phyloP scores from a whole-genome alignment of 2,888 invertebrate species.

The Ennomos fuscantarius region DNA sequence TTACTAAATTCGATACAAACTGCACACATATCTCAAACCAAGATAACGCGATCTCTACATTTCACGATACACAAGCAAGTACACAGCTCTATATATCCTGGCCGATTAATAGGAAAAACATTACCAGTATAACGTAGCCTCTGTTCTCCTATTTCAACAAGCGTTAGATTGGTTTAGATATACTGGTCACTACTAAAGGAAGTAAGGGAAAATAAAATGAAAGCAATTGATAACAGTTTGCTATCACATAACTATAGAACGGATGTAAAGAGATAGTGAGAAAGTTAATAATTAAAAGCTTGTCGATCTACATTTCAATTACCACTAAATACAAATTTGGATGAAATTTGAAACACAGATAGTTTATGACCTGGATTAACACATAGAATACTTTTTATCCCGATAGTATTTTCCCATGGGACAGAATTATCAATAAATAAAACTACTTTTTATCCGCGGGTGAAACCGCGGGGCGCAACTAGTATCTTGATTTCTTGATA shows the following conservation, averaged over 20 bases:
- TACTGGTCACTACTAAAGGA: constrained; percentile 6
- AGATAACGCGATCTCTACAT: background rate
- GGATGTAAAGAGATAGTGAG: constrained; percentile 18
- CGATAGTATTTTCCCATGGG: too few relatives aligned
- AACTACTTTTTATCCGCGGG: too few relatives aligned
- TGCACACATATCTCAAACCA: constrained; percentile 21
- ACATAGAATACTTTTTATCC: too few relatives aligned
- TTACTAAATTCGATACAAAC: constrained; percentile 30
- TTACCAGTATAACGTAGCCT: background rate
- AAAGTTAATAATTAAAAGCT: constrained; percentile 27
- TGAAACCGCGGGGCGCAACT: too few relatives aligned
- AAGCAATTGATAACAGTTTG: constrained; percentile 20
- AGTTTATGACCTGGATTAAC: too few relatives aligned
- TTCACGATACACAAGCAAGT: background rate
- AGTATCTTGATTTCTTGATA: too few relatives aligned
- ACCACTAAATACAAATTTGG: too few relatives aligned
- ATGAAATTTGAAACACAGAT: too few relatives aligned
- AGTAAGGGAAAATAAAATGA: constrained; percentile 23
- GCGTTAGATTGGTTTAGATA: background rate
- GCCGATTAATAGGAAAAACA: background rate
- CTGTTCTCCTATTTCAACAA: background rate
- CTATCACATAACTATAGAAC: constrained; percentile 10
- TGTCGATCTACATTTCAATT: background rate
- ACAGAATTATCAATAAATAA: too few relatives aligned
- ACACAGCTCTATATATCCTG: background rate